Evolutionary conservation across 2,113 vertebrate genomes (phyloP).

Genomic region (Nerophis ophidion): DNA sequence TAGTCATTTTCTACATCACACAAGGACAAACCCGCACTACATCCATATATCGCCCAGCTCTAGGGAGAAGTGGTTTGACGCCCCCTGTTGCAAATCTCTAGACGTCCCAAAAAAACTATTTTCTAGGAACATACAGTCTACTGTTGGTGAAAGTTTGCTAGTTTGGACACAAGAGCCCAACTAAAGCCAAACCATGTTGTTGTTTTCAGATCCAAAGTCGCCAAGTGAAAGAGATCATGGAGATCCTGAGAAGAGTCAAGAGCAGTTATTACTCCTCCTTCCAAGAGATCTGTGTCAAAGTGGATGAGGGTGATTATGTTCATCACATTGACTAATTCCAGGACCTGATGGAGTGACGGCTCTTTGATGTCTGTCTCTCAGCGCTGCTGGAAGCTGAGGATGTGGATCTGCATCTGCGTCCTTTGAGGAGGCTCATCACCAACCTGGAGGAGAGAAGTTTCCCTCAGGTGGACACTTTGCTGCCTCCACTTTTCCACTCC

Average conservation of each 20-base stretch:
- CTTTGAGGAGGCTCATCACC: constrained; percentile 64
- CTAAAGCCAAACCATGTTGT: not conserved
- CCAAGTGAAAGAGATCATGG: constrained; percentile 56
- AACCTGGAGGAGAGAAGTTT: constrained; percentile 71
- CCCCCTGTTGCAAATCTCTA: no score
- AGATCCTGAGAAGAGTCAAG: constrained; percentile 63
- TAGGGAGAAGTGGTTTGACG: no score
- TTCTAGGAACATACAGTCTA: no score
- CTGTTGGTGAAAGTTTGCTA: no score
- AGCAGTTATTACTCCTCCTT: constrained; percentile 69
- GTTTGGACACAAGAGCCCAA: no score
- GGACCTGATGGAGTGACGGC: constrained; percentile 1
- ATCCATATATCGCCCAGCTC: no score
- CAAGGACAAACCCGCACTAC: no score
- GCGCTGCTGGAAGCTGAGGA: constrained; percentile 66
- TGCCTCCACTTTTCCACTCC: constrained; percentile 77
- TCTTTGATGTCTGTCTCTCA: constrained; percentile 25
- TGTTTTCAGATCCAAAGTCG: constrained; percentile 60
- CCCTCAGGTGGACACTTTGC: constrained; percentile 64
- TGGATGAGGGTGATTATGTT: constrained; percentile 56
- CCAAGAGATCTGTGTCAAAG: constrained; percentile 56
- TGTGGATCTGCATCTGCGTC: constrained; percentile 68
- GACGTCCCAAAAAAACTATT: no score
- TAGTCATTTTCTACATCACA: no score
- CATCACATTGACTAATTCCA: not conserved